A percentile compares a stretch with the other conserved stretches of the same genome.
These are phyloP conservation scores for Phrixothrix hirtus DNA, from an alignment of 2,888 invertebrate species.

Conservation along the genomic window DNA sequence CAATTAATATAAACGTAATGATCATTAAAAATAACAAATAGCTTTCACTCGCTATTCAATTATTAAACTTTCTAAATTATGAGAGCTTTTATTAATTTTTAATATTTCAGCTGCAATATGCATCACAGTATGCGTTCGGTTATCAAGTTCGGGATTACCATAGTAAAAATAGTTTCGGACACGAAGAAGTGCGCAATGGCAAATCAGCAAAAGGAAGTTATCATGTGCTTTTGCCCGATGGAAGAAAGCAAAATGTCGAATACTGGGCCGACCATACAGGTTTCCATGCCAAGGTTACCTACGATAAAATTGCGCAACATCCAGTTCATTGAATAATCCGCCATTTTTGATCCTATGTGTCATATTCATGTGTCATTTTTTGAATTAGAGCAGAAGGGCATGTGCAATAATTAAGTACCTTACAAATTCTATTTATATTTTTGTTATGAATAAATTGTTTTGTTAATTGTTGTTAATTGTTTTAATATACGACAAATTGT, in stretches of 20 bases:
- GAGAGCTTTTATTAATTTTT: constrained; percentile 3
- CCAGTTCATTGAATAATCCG: constrained; percentile 13
- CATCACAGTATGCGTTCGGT: constrained; percentile 60
- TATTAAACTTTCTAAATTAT: constrained; percentile 2
- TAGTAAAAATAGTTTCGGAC: constrained; percentile 76
- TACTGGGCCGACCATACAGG: constrained; percentile 78
- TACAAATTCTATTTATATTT: neutral
- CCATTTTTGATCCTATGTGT: neutral
- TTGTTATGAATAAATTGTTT: neutral
- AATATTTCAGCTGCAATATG: constrained; percentile 48
- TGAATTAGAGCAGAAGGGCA: neutral
- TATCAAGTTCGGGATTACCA: constrained; percentile 74
- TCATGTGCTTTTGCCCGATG: constrained; percentile 78
- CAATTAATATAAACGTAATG: too few relatives aligned
- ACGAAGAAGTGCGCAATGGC: constrained; percentile 71
- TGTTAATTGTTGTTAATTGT: neutral
- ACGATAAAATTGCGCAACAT: constrained; percentile 53
- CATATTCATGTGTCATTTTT: neutral
- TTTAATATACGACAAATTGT: too few relatives aligned
- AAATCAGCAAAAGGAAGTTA: constrained; percentile 73
- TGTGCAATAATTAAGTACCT: constrained; percentile 4
- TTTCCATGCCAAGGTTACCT: constrained; percentile 77
- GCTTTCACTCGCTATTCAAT: neutral
- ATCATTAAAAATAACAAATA: too few relatives aligned
- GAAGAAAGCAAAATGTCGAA: constrained; percentile 74